Percentiles rank a stretch among this genome's conserved stretches.
phyloP scores from a whole-genome alignment of 2,113 vertebrate species.

The Mormyrus lacerda region DNA sequence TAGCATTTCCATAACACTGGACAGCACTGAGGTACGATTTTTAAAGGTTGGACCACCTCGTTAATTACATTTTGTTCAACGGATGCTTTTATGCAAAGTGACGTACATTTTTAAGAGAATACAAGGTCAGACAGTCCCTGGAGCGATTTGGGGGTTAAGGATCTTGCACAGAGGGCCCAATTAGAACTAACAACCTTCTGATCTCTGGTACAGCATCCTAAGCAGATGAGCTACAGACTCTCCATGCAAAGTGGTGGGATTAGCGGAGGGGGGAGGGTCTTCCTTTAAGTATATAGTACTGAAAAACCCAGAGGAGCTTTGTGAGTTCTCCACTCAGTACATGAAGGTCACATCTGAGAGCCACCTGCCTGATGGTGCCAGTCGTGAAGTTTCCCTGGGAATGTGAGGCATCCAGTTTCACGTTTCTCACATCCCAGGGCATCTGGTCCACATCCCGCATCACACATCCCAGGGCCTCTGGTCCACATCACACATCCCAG shows the following conservation, averaged over 20 bases:
- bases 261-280: background rate
- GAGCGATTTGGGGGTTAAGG: background rate
- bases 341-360: background rate
- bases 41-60: background rate
- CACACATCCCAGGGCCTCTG: background rate
- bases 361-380: background rate
- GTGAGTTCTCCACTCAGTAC: background rate
- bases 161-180: background rate
- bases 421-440: background rate
- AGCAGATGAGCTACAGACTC: background rate
- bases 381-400: background rate
- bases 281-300: too few species aligned
- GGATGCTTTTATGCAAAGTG: background rate
- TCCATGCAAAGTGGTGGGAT: background rate
- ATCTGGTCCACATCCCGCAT: background rate
- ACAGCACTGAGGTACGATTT: background rate
- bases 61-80: background rate
- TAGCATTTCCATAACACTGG: background rate
- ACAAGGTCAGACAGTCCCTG: background rate
- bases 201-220: background rate
- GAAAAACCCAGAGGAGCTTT: background rate
- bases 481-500: background rate
- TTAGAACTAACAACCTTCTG: background rate
- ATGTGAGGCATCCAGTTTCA: background rate
- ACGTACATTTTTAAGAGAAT: background rate